phyloP scores from a whole-genome alignment of 2,888 invertebrate species.

The Cryptocheilus praepositus region DNA sequence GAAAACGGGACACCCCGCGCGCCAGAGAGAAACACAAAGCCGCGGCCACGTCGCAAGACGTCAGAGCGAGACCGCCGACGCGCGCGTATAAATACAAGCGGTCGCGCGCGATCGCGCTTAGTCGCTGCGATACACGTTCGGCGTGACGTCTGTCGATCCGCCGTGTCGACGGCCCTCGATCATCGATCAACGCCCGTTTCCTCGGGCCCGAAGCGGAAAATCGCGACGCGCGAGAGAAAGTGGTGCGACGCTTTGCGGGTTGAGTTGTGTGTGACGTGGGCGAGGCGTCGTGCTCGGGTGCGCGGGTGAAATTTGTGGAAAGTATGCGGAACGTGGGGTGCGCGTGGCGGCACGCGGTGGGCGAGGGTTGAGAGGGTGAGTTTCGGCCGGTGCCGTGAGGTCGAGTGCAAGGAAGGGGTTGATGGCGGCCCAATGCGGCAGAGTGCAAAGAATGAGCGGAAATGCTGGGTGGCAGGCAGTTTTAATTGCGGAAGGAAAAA shows the following conservation, averaged over 20 bases:
- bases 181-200: too few species aligned
- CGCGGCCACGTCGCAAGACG: too few species aligned
- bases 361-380: slow-evolving; percentile 21
- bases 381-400: too few species aligned
- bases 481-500: too few species aligned
- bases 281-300: slow-evolving; percentile 1
- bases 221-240: slow-evolving; percentile 25
- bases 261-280: neutral
- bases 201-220: neutral
- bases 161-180: slow-evolving; percentile 8
- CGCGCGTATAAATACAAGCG: slow-evolving; percentile 71
- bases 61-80: too few species aligned
- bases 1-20: too few species aligned
- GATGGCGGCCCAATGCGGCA: too few species aligned
- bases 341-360: slow-evolving; percentile 19
- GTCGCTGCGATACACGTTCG: slow-evolving; percentile 66
- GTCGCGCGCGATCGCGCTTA: slow-evolving; percentile 66
- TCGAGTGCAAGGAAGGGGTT: too few species aligned
- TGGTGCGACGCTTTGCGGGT: too few species aligned
- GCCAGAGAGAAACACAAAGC: slow-evolving; percentile 44
- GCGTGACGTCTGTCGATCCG: slow-evolving; percentile 37
- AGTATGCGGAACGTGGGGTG: neutral
- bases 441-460: too few species aligned
- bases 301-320: slow-evolving; percentile 21
- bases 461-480: too few species aligned